These are phyloP conservation scores for Ictidomys tridecemlineatus DNA, from an alignment of 2,113 vertebrate species.

Conservation along the genomic window DNA sequence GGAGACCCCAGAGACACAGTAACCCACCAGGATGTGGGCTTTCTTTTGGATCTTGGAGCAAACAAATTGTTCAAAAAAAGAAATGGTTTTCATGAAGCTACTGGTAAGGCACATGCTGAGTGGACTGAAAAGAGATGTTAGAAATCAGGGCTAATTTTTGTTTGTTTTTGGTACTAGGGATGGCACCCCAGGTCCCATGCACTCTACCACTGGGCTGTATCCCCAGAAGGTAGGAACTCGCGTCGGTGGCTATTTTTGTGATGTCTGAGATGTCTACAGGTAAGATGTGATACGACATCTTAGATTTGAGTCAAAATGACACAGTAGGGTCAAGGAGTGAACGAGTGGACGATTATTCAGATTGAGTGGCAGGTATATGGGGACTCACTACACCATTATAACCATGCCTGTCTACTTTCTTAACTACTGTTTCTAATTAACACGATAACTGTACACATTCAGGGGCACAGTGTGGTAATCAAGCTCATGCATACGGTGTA, in stretches of 20 bases:
- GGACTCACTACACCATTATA: neutral
- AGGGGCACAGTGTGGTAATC: neutral
- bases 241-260: neutral
- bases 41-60: neutral
- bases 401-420: too few species aligned
- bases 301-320: neutral
- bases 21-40: accelerated
- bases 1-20: neutral
- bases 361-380: accelerated
- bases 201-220: neutral
- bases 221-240: too few species aligned
- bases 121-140: too few species aligned
- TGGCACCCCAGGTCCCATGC: too few species aligned
- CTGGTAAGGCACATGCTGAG: neutral
- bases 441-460: neutral
- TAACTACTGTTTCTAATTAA: neutral
- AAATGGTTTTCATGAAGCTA: neutral
- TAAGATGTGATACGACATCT: neutral
- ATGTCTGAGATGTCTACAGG: neutral
- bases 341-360: neutral
- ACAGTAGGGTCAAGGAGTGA: neutral
- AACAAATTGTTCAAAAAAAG: neutral
- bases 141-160: neutral
- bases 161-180: neutral
- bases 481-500: neutral